Evolutionary conservation across 2,797 vertebrate species (phyloP), one percentile per base, ranked within the genome.

Genomic region (Clarias fuscus): DNA sequence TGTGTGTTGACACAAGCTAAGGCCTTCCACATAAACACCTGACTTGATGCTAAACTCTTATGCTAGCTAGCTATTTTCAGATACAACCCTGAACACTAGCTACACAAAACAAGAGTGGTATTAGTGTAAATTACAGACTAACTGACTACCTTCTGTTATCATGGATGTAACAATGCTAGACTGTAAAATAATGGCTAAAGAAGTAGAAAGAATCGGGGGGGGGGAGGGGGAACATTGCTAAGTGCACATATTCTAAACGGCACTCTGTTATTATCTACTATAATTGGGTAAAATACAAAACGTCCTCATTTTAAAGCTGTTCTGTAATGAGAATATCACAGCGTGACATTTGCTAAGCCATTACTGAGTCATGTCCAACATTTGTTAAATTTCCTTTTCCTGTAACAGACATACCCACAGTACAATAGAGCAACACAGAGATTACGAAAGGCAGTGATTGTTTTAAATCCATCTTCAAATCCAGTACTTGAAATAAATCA

Each of bases 321-420:
- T 78, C 18, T 61, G 33, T 62, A 62, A 62, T 40, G 90, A 87
- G 86, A 88, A 84, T 0, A 61, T 88, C 85, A 88, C 88, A 48
- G 78, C 81, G 65, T 82, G 75, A 88, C 58, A 88, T 86, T 87
- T 90, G 72, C n/a, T 58, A 48, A 76, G 80, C 80, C 71, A 59
- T 86, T 83, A 77, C 48, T 59, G 85, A 67, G 77, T 80, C 77
- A 43, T 43, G 77, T 80, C 20, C 20, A 22, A 64, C 59, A n/a
- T 64, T 53, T 80, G 64, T 80, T 37, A 64, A 43, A n/a, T 80
- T 40, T 62, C 30, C 7, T 17, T 11, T 79, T 79, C 33, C 77
- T 61, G 58, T 79, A 53, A 53, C 48, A 53, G 48, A 53, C 53
- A 56, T 58, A 18, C 17, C 11, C 73, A 58, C 53, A 33, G 27